Evolutionary conservation across 1,140 invertebrate species (phyloP).

Genomic region (Delia radicum): DNA sequence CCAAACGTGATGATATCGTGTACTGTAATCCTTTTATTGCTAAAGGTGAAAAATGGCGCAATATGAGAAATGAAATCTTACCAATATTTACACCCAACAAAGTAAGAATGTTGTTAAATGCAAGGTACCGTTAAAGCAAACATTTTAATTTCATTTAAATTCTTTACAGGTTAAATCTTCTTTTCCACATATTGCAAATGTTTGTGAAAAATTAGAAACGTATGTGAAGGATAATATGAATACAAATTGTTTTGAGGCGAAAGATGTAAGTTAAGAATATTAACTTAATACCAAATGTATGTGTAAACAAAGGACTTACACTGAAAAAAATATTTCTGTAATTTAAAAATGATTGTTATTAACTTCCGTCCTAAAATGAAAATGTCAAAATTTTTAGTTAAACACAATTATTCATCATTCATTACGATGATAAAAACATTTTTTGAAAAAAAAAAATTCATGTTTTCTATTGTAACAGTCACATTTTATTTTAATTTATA

Average conservation of each 20-base stretch:
- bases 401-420: too few species aligned
- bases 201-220: constrained; percentile 28
- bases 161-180: constrained; percentile 29
- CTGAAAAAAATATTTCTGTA: too few species aligned
- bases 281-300: too few species aligned
- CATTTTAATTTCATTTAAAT: not conserved
- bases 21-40: constrained; percentile 41
- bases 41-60: constrained; percentile 33
- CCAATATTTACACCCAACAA: constrained; percentile 39
- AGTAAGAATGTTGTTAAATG: not conserved
- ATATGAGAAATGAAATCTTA: constrained; percentile 34
- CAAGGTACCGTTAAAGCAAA: too few species aligned
- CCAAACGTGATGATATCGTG: constrained; percentile 30
- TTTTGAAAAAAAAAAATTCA: too few species aligned
- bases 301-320: too few species aligned
- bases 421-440: too few species aligned
- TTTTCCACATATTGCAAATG: constrained; percentile 30
- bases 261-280: constrained; percentile 23
- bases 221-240: constrained; percentile 20
- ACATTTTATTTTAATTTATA: too few species aligned
- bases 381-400: too few species aligned
- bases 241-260: constrained; percentile 20
- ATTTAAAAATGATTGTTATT: too few species aligned
- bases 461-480: too few species aligned
- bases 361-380: too few species aligned